These are phyloP conservation scores for Phyllostomus hastatus DNA, from an alignment of 2,113 vertebrate species.

Conservation along the genomic window DNA sequence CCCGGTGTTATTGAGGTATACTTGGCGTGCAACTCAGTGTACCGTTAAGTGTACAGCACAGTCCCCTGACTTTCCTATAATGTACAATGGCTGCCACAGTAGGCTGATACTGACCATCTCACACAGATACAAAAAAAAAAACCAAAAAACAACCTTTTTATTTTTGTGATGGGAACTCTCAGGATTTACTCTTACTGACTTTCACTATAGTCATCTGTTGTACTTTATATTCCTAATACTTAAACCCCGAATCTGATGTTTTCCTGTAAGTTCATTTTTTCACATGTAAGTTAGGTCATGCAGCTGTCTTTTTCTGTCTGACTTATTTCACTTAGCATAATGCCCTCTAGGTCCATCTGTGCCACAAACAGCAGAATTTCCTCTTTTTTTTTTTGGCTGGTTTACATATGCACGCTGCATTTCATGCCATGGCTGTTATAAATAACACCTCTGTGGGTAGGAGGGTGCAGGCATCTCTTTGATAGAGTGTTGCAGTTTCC, in stretches of 20 bases:
- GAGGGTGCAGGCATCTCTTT: neutral
- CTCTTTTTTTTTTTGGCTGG: neutral
- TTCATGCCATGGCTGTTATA: neutral
- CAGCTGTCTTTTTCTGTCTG: neutral
- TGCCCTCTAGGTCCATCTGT: neutral
- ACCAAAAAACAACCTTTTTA: neutral
- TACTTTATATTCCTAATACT: neutral
- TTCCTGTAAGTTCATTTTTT: neutral
- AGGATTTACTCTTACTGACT: neutral
- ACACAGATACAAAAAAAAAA: neutral
- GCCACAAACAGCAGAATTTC: neutral
- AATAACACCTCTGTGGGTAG: neutral
- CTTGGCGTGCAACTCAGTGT: neutral
- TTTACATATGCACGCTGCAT: neutral
- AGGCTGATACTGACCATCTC: neutral
- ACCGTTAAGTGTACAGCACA: neutral
- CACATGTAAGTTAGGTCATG: neutral
- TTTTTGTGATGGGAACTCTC: neutral
- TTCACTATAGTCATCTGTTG: neutral
- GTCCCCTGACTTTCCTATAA: neutral
- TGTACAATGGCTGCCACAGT: neutral
- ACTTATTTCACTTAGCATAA: neutral
- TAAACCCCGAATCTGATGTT: neutral
- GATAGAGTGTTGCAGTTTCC: neutral
- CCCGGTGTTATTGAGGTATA: neutral